Base-by-base conservation (phyloP, 2,113 vertebrate genomes). In the Erpornis zantholeuca region DNA sequence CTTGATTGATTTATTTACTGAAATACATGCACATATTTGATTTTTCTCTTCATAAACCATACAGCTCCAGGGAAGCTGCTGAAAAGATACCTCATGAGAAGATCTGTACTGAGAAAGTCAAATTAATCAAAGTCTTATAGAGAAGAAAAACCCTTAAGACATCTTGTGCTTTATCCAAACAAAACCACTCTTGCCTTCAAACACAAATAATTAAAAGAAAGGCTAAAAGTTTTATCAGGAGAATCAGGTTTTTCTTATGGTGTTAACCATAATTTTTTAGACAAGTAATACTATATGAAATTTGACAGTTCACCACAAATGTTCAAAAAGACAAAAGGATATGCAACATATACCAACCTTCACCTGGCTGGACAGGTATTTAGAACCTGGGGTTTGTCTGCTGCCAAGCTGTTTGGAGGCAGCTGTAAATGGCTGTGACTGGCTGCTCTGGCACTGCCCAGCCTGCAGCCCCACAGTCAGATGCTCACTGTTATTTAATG, bases 271-370 rank as follows among this genome's bases (percentile, higher is more conserved):
- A 2, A 53, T 59, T 63, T 19, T 59, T 59, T 23, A 33, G 65
- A 66, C 7, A 78, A 15, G 15, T 27, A 49, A 66, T 50, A 31
- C 22, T 59, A 45, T 4, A 29, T 5, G 33, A 27, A 71, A 82
- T 68, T 35, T 4, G 1, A 12, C 2, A 19, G 10, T 50, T 75
- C 11, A 25, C 10, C 5, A 18, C 17, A 5, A 59, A 35, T 15
- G 15, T 6, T 69, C 40, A 40, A n/a, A 24, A 76, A 82, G 15
- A 60, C 25, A 76, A 47, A 94, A 47, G 5, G 18, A 38, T 35
- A 23, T 0, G 0, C 7, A 69, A 27, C 11, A 19, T 8, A 47
- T 73, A 8, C 28, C 21, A 57, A 3, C 2, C 13, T 53, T 82
- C 28, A 27, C 13, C 17, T 90, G 33, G 12, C 6, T 36, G 24